Evolutionary conservation across 2,113 vertebrate genomes (phyloP).

Genomic region (Neopipo cinnamomea): DNA sequence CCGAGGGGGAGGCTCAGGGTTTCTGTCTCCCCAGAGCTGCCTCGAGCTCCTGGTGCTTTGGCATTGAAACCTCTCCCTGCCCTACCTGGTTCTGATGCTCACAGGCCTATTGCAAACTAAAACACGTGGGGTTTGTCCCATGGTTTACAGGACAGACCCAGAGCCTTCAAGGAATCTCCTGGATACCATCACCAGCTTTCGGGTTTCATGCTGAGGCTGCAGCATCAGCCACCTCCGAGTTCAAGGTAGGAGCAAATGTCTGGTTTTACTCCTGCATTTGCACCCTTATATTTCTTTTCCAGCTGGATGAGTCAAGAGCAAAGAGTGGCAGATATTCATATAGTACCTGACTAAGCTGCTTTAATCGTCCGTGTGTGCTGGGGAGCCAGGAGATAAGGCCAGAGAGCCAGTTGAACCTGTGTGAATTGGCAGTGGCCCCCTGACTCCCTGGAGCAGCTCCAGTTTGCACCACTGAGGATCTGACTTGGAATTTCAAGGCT

Average conservation of each 20-base stretch:
- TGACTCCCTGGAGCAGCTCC: background rate
- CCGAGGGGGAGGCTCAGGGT: background rate
- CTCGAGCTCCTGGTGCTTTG: background rate
- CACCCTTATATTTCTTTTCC: background rate
- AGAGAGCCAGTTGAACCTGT: background rate
- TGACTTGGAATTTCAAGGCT: slow-evolving; percentile 22
- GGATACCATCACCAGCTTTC: background rate
- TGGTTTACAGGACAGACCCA: background rate
- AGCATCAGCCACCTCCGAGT: background rate
- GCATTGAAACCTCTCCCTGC: background rate
- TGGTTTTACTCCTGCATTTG: background rate
- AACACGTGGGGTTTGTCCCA: rapidly evolving
- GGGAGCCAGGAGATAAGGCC: background rate
- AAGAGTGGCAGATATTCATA: background rate
- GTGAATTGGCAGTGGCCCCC: background rate
- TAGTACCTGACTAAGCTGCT: background rate
- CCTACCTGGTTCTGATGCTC: background rate
- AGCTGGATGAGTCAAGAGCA: background rate
- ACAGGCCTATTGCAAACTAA: background rate
- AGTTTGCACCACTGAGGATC: background rate
- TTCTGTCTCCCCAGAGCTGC: background rate
- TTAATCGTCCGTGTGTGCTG: background rate
- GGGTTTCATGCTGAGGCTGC: background rate
- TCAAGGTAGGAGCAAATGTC: background rate
- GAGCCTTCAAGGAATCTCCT: background rate